A percentile compares a stretch with the other conserved stretches of the same genome.
These are phyloP conservation scores for Cacatua alba DNA, from an alignment of 2,113 vertebrate species.

Conservation along the genomic window DNA sequence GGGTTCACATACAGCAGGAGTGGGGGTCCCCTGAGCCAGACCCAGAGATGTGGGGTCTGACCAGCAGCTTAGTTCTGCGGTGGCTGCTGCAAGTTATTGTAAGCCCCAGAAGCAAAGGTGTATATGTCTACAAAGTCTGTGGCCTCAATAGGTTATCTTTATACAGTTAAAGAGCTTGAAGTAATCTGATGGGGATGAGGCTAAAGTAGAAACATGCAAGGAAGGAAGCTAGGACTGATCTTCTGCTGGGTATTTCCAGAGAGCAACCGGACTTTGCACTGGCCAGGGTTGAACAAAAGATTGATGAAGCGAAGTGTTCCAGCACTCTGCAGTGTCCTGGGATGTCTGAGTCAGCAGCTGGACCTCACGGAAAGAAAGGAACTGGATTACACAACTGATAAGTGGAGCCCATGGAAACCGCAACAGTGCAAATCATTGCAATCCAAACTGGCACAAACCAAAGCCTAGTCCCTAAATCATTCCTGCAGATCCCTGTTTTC, in stretches of 20 bases:
- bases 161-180: background rate
- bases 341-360: background rate
- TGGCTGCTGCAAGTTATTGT: background rate
- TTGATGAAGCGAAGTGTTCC: background rate
- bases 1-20: fast-evolving
- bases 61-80: background rate
- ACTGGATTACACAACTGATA: background rate
- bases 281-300: background rate
- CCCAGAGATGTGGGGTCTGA: background rate
- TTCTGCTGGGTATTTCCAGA: background rate
- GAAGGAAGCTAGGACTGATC: background rate
- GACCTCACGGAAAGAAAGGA: background rate
- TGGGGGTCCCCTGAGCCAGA: background rate
- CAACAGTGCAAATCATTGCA: background rate
- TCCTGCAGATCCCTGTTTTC: background rate
- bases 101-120: background rate
- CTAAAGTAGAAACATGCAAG: background rate
- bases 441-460: background rate
- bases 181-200: background rate
- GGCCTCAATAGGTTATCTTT: background rate
- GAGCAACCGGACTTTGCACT: background rate
- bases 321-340: fast-evolving
- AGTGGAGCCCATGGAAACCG: background rate
- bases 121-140: background rate
- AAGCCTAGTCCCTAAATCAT: background rate